Percentiles rank a stretch among this genome's conserved stretches.
Conservation (phyloP, 2,113 vertebrate genomes). For the Paraplagusia blochii region DNA sequence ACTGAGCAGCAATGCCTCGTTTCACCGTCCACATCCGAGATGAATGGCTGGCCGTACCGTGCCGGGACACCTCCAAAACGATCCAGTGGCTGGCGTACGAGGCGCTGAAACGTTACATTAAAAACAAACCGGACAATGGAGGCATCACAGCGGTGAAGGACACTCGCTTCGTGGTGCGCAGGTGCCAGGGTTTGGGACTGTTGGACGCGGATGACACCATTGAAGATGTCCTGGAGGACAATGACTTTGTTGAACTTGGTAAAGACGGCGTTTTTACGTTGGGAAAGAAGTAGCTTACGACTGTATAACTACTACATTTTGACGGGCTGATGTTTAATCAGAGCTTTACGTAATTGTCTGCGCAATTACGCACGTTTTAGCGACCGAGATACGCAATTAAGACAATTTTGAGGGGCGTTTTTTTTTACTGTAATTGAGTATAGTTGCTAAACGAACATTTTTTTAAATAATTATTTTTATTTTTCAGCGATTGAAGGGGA, state of each 20-base stretch:
- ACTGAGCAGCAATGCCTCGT: slow-evolving; percentile 79
- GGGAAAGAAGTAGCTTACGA: not conserved
- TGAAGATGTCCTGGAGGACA: slow-evolving; percentile 89
- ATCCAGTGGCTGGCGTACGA: slow-evolving; percentile 87
- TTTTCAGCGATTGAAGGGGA: slow-evolving; percentile 91
- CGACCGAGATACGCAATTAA: not conserved
- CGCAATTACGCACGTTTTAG: slow-evolving; percentile 8
- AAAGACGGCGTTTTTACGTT: slow-evolving; percentile 49
- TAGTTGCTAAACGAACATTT: not conserved
- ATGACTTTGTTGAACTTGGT: slow-evolving; percentile 97
- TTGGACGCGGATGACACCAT: slow-evolving; percentile 86
- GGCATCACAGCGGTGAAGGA: slow-evolving; percentile 82
- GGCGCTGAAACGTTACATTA: slow-evolving; percentile 87
- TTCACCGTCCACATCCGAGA: slow-evolving; percentile 92
- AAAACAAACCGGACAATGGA: slow-evolving; percentile 95
- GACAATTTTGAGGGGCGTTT: too few species aligned
- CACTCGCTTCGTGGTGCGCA: slow-evolving; percentile 79
- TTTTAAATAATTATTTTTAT: slow-evolving; percentile 4
- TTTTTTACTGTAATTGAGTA: too few species aligned
- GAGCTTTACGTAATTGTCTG: slow-evolving; percentile 10
- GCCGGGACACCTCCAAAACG: slow-evolving; percentile 68
- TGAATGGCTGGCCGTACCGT: slow-evolving; percentile 94
- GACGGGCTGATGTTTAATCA: not conserved
- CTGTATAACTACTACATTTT: not conserved
- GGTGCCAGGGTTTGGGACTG: slow-evolving; percentile 89